Conservation (phyloP, 2,888 invertebrate species). For the Gryllus longicercus region DNA sequence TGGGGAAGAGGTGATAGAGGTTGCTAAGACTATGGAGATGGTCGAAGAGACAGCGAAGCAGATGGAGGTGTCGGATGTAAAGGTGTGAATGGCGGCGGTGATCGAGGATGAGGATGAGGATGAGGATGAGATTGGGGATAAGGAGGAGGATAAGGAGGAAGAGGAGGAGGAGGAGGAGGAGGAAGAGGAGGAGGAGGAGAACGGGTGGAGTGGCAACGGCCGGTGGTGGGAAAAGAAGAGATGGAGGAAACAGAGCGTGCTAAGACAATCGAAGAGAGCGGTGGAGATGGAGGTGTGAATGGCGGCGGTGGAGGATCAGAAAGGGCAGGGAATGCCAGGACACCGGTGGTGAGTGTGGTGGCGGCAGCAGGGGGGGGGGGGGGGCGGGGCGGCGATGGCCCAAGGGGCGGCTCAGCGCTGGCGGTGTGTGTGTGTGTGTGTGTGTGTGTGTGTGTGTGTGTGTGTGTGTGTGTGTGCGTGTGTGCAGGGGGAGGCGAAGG, state of each 20-base stretch:
- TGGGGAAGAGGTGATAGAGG: slow-evolving; percentile 43
- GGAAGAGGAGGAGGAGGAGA: too few relatives aligned
- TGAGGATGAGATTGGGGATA: too few relatives aligned
- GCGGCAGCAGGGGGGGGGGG: neutral
- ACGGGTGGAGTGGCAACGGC: too few relatives aligned
- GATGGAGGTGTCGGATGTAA: too few relatives aligned
- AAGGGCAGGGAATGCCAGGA: neutral
- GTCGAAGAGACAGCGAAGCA: too few relatives aligned
- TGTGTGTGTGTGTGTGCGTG: neutral
- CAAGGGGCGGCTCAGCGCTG: neutral
- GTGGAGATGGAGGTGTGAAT: neutral
- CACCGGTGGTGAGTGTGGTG: neutral
- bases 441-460: neutral
- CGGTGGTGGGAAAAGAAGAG: too few relatives aligned
- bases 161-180: too few relatives aligned
- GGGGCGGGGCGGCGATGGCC: neutral
- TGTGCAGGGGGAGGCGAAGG: neutral
- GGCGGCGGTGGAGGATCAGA: neutral
- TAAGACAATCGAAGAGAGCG: neutral
- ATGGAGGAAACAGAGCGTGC: too few relatives aligned
- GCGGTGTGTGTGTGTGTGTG: neutral
- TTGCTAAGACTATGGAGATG: too few relatives aligned
- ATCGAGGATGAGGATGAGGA: too few relatives aligned
- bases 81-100: too few relatives aligned
- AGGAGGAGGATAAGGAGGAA: too few relatives aligned